Conservation (phyloP, 1,140 invertebrate species). For the Aporrectodea caliginosa region DNA sequence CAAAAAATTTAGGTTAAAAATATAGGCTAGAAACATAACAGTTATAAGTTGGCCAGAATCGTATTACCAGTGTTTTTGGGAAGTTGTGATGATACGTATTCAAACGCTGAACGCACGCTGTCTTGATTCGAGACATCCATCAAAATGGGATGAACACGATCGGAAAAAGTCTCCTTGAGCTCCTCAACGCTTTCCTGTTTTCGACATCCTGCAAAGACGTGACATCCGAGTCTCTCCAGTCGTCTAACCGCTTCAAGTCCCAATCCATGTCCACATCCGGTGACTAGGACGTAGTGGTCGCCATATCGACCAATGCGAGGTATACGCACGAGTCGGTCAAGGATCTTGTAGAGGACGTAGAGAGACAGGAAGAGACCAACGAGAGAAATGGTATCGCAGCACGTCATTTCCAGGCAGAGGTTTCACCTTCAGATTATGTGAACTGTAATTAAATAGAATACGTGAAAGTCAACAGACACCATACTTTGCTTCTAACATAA, state of each 20-base stretch:
- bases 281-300: background rate
- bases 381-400: background rate
- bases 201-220: conserved; percentile 7
- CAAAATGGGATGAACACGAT: background rate
- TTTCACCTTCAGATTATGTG: too few relatives aligned
- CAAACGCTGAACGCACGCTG: background rate
- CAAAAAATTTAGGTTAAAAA: too few relatives aligned
- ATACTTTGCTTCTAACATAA: too few relatives aligned
- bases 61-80: background rate
- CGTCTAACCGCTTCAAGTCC: background rate
- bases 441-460: too few relatives aligned
- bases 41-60: too few relatives aligned
- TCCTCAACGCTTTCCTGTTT: background rate
- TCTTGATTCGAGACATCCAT: background rate
- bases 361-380: background rate
- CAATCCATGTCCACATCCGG: background rate
- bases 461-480: too few relatives aligned
- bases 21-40: too few relatives aligned
- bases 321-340: background rate
- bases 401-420: too few relatives aligned
- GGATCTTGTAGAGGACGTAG: background rate
- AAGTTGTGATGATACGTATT: background rate
- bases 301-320: background rate
- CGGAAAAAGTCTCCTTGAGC: conserved; percentile 1
- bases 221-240: background rate